phyloP scores from a whole-genome alignment of 2,113 vertebrate species.

The Proteles cristata region DNA sequence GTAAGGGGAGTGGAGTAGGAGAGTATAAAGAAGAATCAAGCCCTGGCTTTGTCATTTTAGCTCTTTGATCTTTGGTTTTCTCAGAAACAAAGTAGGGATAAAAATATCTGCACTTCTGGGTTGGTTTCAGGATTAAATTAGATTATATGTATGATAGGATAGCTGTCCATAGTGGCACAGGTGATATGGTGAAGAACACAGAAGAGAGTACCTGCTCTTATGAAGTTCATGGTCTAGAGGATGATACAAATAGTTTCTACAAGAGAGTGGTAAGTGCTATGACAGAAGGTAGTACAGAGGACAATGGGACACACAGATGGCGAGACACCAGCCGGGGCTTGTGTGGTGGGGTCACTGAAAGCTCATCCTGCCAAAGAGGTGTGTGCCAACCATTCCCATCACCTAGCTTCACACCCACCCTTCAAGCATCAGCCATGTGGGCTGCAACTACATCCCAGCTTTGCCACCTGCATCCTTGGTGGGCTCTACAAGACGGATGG shows the following conservation, averaged over 20 bases:
- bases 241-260: not conserved
- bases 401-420: not conserved
- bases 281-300: not conserved
- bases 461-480: no score
- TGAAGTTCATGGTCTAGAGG: not conserved
- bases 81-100: not conserved
- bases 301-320: not conserved
- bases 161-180: not conserved
- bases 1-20: not conserved
- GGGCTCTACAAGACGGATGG: not conserved
- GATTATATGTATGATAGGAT: not conserved
- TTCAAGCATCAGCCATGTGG: rapidly evolving
- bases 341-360: not conserved
- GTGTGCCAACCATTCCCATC: not conserved
- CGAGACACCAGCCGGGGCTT: not conserved
- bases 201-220: not conserved
- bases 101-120: not conserved
- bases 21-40: not conserved
- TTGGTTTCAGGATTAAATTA: not conserved
- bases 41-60: not conserved
- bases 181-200: not conserved
- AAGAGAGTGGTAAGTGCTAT: not conserved
- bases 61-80: not conserved
- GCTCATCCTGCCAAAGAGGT: not conserved
- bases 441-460: not conserved